A percentile compares a stretch with the other conserved stretches of the same genome.
Conservation (phyloP, 2,113 vertebrate genomes). For the Misgurnus anguillicaudatus region DNA sequence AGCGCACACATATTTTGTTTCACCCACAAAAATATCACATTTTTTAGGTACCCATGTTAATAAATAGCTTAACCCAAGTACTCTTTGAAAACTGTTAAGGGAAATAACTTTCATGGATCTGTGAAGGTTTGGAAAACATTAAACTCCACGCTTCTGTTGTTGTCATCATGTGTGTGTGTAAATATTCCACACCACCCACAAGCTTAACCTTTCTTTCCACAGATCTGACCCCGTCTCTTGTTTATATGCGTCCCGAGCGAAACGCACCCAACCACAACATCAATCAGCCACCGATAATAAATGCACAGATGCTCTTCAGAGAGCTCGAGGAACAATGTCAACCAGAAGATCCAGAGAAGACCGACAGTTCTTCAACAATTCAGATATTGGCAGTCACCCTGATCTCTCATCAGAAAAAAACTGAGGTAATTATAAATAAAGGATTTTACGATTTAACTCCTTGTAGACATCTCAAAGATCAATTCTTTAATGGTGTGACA, state of each 20-base stretch:
- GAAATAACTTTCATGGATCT: not conserved
- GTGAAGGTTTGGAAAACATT: not conserved
- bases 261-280: constrained; percentile 22
- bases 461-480: too few relatives aligned
- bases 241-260: constrained; percentile 7
- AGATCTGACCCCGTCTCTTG: constrained; percentile 24
- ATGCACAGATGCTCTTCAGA: not conserved
- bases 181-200: constrained; percentile 27
- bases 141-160: not conserved
- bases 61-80: not conserved
- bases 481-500: too few relatives aligned
- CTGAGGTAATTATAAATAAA: not conserved
- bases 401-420: not conserved
- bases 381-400: not conserved
- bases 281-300: constrained; percentile 11
- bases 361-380: not conserved
- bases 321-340: not conserved
- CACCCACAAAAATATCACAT: too few relatives aligned
- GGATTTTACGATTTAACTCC: too few relatives aligned
- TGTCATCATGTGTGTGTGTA: not conserved
- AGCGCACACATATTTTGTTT: too few relatives aligned
- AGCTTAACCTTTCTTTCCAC: not conserved
- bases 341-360: not conserved
- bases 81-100: not conserved
- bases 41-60: not conserved